These are phyloP conservation scores for Epinotia nisella DNA, from an alignment of 2,888 invertebrate species.

Conservation along the genomic window DNA sequence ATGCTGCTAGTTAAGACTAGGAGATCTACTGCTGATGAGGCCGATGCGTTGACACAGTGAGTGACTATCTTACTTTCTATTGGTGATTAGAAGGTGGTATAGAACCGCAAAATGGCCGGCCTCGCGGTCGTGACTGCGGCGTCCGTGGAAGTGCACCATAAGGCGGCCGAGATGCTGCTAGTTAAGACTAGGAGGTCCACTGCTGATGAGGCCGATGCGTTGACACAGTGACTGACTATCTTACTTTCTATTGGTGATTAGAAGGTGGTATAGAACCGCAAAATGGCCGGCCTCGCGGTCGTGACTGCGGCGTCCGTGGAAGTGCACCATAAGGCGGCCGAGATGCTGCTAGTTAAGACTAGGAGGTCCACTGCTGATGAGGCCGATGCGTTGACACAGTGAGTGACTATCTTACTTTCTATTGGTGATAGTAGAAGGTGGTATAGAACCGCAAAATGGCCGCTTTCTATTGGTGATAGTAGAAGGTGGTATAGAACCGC, in stretches of 20 bases:
- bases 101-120: constrained; percentile 88
- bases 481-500: too few species aligned
- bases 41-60: constrained; percentile 89
- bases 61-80: neutral
- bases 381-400: constrained; percentile 90
- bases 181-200: constrained; percentile 90
- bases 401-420: too few species aligned
- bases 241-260: constrained; percentile 35
- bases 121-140: constrained; percentile 92
- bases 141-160: constrained; percentile 92
- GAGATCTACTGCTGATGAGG: constrained; percentile 91
- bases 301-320: constrained; percentile 92
- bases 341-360: constrained; percentile 90
- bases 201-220: constrained; percentile 90
- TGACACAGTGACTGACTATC: constrained; percentile 87
- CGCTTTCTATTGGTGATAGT: too few species aligned
- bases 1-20: constrained; percentile 89
- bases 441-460: too few species aligned
- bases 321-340: constrained; percentile 93
- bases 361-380: constrained; percentile 91
- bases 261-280: constrained; percentile 86
- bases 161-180: constrained; percentile 91
- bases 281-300: constrained; percentile 90
- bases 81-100: constrained; percentile 71
- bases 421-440: constrained; percentile 65